A percentile compares a stretch with the other conserved stretches of the same genome.
phyloP scores from a whole-genome alignment of 2,797 vertebrate species.

The Melanotaenia trifasciata region DNA sequence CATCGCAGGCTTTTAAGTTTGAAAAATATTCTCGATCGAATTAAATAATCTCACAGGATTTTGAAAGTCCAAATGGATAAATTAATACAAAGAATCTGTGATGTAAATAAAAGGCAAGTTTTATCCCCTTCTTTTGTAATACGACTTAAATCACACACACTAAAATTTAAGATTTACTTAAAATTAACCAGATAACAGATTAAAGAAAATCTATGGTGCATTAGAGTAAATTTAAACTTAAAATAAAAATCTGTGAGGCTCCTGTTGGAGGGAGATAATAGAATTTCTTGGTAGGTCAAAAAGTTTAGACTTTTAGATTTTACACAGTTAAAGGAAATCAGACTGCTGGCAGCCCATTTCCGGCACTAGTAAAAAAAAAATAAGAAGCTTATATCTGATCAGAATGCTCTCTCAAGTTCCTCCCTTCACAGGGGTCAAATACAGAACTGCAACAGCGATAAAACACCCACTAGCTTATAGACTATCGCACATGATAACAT shows the following conservation, averaged over 20 bases:
- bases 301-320: background rate
- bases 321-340: background rate
- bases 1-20: too few species aligned
- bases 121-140: too few species aligned
- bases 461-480: background rate
- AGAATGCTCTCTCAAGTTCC: background rate
- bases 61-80: too few species aligned
- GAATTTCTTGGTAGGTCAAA: background rate
- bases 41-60: too few species aligned
- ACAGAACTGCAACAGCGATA: background rate
- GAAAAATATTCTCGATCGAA: too few species aligned
- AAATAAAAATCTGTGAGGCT: background rate
- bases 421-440: background rate
- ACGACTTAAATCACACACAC: too few species aligned
- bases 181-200: background rate
- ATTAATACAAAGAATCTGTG: too few species aligned
- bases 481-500: background rate
- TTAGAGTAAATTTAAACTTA: background rate
- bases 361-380: background rate
- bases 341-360: background rate
- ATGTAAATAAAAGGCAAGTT: too few species aligned
- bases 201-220: background rate
- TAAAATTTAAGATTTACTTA: too few species aligned
- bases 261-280: background rate
- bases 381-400: background rate